Percentiles rank a stretch among this genome's conserved stretches.
Conservation (phyloP, 1,140 invertebrate species). For the Tetragonula clypearis region DNA sequence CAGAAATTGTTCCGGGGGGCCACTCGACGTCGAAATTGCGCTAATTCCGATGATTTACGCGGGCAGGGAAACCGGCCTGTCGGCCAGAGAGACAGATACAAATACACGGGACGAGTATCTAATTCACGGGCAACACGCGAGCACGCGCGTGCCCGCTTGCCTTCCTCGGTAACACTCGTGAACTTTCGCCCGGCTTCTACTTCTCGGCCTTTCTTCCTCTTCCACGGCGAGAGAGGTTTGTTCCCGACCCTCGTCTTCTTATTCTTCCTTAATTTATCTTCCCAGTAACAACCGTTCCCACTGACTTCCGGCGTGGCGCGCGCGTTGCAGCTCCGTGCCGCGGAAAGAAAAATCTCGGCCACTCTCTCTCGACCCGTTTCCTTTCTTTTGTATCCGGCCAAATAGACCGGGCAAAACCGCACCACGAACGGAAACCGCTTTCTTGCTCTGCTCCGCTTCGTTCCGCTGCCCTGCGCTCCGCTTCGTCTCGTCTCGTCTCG, state of each 20-base stretch:
- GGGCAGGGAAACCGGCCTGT: constrained; percentile 45
- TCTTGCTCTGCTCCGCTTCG: constrained; percentile 9
- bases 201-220: background rate
- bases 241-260: constrained; percentile 15
- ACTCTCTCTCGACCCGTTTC: background rate
- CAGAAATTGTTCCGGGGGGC: constrained; percentile 33
- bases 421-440: constrained; percentile 21
- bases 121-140: constrained; percentile 58
- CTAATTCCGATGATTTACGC: constrained; percentile 60
- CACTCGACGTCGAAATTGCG: constrained; percentile 56
- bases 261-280: constrained; percentile 60
- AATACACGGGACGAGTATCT: constrained; percentile 54
- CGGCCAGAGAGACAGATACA: constrained; percentile 61
- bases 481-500: background rate
- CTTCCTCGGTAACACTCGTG: constrained; percentile 23
- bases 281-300: constrained; percentile 37
- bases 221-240: constrained; percentile 25
- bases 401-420: constrained; percentile 25
- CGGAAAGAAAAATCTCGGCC: constrained; percentile 33
- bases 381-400: background rate
- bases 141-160: constrained; percentile 37
- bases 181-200: constrained; percentile 1
- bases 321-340: background rate
- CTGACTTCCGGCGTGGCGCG: constrained; percentile 24
- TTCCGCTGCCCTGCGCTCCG: constrained; percentile 26